These are phyloP conservation scores for Hippocampus kuda DNA, from an alignment of 2,797 vertebrate genomes.

Conservation along the genomic window DNA sequence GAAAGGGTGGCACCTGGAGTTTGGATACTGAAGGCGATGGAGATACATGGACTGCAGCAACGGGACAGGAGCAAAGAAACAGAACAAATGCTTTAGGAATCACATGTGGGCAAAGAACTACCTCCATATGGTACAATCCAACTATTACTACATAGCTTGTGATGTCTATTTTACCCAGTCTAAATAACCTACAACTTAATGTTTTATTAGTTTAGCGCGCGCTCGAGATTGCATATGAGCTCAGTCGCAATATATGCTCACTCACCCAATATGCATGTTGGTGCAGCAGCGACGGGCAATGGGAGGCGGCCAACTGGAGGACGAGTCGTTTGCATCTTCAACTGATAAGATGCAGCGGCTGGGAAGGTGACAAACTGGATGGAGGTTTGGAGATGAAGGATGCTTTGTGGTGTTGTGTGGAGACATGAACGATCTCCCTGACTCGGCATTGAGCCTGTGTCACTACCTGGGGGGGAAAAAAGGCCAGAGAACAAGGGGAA, in stretches of 20 bases:
- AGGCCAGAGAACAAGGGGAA: not conserved
- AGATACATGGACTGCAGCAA: conserved; percentile 51
- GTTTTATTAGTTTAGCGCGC: too few relatives aligned
- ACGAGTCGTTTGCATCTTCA: conserved; percentile 23
- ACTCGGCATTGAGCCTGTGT: conserved; percentile 2
- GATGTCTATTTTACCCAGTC: too few relatives aligned
- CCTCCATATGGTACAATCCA: not conserved
- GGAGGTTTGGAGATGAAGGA: conserved; percentile 25
- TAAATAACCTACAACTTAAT: too few relatives aligned
- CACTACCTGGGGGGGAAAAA: conserved; percentile 16
- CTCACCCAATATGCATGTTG: conserved; percentile 51
- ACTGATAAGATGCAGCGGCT: conserved; percentile 25
- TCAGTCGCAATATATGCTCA: not conserved
- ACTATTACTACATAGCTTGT: not conserved
- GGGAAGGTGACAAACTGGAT: conserved; percentile 46
- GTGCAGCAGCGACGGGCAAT: conserved; percentile 9
- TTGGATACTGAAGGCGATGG: conserved; percentile 24
- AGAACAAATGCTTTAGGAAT: not conserved
- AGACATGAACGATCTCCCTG: not conserved
- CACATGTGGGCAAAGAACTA: not conserved
- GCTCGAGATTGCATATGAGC: too few relatives aligned
- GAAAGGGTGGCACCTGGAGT: conserved; percentile 36
- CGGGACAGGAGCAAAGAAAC: not conserved
- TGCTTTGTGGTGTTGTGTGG: conserved; percentile 18
- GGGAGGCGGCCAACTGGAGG: conserved; percentile 34